Evolutionary conservation across 1,140 invertebrate genomes (phyloP).

Genomic region (Hypsibius dujardini): DNA sequence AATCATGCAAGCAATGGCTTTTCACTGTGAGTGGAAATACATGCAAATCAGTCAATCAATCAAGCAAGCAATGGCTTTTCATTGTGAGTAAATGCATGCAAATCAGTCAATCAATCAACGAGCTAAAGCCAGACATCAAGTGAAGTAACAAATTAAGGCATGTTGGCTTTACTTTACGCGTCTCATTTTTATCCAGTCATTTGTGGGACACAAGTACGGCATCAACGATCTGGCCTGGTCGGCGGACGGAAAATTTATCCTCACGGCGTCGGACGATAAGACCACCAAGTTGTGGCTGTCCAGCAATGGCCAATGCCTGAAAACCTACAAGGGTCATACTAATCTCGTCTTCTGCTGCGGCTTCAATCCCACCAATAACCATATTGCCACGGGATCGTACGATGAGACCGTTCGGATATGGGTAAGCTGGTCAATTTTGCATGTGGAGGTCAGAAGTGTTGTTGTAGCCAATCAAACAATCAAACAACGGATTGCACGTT

Average conservation of each 20-base stretch:
- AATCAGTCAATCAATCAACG: too few species aligned
- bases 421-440: background rate
- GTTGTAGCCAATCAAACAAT: too few species aligned
- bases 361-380: constrained; percentile 97
- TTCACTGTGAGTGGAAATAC: too few species aligned
- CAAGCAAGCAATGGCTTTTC: too few species aligned
- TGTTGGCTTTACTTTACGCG: too few species aligned
- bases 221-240: constrained; percentile 99
- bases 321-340: constrained; percentile 95
- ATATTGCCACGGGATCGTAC: constrained; percentile 98
- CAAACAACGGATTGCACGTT: too few species aligned
- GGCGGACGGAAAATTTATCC: constrained; percentile 77
- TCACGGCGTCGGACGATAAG: constrained; percentile 97
- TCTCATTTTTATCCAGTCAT: constrained; percentile 19
- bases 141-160: constrained; percentile 18
- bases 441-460: background rate
- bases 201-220: constrained; percentile 38
- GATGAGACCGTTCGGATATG: constrained; percentile 88
- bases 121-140: constrained; percentile 55
- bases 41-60: too few species aligned
- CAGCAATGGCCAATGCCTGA: constrained; percentile 86
- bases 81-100: too few species aligned
- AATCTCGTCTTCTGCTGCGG: constrained; percentile 99
- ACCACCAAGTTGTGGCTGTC: constrained; percentile 98
- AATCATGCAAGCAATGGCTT: too few species aligned